Evolutionary conservation across 1,140 invertebrate species (phyloP), one percentile per base, ranked within the genome.

Genomic region (Conus ventricosus): DNA sequence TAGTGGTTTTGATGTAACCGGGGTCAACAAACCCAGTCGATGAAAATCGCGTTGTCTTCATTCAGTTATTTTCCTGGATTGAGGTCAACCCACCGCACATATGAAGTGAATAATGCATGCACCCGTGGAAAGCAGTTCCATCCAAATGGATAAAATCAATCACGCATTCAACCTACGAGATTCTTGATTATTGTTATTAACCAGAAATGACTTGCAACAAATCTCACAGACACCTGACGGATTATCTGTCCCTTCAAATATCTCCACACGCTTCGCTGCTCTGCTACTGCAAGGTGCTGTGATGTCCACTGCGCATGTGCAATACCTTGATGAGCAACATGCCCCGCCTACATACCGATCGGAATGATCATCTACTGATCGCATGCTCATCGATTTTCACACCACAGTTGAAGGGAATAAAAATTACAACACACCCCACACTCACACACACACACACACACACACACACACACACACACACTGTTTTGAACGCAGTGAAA

Each of bases 301-400:
- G 85, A 78, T 71, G 85, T 25, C 51, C 71, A 87, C 81, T 84
- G 87, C 87, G 87, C 87, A 88, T 88, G 87, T 88, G 87, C 82
- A 88, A 82, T 63, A 88, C 82, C 87, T 88, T 88, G 80, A 88
- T 83, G 82, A 88, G 87, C 78, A 88, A 84, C 60, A 88, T 88
- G 87, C 87, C 87, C 87, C 81, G 87, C 87, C 87, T 84, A 84
- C 87, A 63, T 20, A 27, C 13, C 81, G 81, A 25, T 54, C 54
- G 23, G 78, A 15, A 80, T 20, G 67, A 71, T 71, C 67, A 25
- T 78, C 25, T 81, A 51, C 80, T 20, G 51, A 54, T 54, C 80
- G 54, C 7, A 54, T 13, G 57, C 8, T 60, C 57, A 60, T 60
- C 57, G 57, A 60, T 60, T 11, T 15, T 60, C 57, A 60, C 27